phyloP scores from a whole-genome alignment of 2,888 invertebrate genomes.

The Limnephilus lunatus region DNA sequence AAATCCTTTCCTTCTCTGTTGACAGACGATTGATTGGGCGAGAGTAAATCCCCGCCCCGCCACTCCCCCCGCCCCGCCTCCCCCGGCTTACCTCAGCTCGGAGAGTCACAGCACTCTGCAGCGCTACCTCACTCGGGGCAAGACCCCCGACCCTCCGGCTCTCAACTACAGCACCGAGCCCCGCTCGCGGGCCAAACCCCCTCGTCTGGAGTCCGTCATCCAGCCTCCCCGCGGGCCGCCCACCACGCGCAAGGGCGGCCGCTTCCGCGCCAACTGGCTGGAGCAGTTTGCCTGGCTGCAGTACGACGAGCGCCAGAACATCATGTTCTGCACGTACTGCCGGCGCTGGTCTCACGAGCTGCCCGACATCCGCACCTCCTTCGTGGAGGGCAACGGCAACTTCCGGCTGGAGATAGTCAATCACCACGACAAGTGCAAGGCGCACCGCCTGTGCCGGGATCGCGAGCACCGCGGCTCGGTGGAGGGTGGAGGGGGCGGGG shows the following conservation, averaged over 20 bases:
- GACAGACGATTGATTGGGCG: conserved; percentile 78
- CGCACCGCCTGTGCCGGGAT: conserved; percentile 82
- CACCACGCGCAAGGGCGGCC: conserved; percentile 78
- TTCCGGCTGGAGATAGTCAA: conserved; percentile 87
- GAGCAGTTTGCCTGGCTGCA: conserved; percentile 85
- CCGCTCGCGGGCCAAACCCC: conserved; percentile 68
- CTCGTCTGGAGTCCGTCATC: conserved; percentile 69
- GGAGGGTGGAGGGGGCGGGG: conserved; percentile 57
- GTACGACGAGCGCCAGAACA: conserved; percentile 82
- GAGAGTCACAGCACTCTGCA: conserved; percentile 62
- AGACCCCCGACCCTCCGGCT: conserved; percentile 65
- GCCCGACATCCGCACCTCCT: conserved; percentile 86
- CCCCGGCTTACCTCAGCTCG: conserved; percentile 57
- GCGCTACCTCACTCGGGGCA: conserved; percentile 65
- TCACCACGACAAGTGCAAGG: conserved; percentile 88
- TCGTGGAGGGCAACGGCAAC: conserved; percentile 87
- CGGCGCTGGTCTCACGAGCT: conserved; percentile 84
- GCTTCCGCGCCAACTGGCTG: conserved; percentile 83
- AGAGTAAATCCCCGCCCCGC: conserved; percentile 70
- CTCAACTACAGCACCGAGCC: conserved; percentile 65
- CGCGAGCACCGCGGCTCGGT: conserved; percentile 71
- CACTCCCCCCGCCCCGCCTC: conserved; percentile 70
- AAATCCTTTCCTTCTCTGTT: conserved; percentile 84
- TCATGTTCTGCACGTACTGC: conserved; percentile 86
- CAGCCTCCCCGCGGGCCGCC: conserved; percentile 67